These are phyloP conservation scores for Pentalonia nigronervosa DNA, from an alignment of 1,140 invertebrate genomes.

Conservation along the genomic window DNA sequence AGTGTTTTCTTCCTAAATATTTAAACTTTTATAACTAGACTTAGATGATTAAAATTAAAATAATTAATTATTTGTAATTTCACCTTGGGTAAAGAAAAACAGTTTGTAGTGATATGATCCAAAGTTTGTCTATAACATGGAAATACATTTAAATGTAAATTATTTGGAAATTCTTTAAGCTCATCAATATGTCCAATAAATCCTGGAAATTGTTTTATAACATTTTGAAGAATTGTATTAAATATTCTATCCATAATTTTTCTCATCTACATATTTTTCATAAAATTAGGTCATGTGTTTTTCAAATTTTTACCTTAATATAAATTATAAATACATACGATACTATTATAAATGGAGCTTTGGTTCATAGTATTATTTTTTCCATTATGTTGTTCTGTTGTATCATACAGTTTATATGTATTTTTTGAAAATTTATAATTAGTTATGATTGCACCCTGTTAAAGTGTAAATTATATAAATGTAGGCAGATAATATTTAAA, in stretches of 20 bases:
- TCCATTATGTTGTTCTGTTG: not conserved
- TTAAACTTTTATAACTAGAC: not conserved
- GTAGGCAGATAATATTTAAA: not conserved
- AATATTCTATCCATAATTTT: not conserved
- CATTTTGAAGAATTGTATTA: not conserved
- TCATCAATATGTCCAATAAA: not conserved
- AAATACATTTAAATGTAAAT: not conserved
- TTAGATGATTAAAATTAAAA: not conserved
- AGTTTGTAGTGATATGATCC: not conserved
- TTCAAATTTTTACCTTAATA: not conserved
- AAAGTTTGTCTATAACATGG: constrained; percentile 33
- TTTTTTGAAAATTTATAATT: not conserved
- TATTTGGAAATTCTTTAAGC: not conserved
- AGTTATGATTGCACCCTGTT: not conserved
- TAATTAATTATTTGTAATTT: constrained; percentile 7
- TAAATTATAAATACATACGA: not conserved
- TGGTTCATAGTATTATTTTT: not conserved
- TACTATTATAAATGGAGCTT: not conserved
- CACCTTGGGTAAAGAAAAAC: constrained; percentile 28
- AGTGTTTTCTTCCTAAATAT: not conserved
- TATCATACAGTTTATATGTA: not conserved
- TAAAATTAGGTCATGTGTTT: not conserved
- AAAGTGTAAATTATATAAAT: not conserved
- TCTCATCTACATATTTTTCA: not conserved
- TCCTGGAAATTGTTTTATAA: not conserved